Evolutionary conservation across 2,113 vertebrate species (phyloP).

Genomic region (Seriola rivoliana): DNA sequence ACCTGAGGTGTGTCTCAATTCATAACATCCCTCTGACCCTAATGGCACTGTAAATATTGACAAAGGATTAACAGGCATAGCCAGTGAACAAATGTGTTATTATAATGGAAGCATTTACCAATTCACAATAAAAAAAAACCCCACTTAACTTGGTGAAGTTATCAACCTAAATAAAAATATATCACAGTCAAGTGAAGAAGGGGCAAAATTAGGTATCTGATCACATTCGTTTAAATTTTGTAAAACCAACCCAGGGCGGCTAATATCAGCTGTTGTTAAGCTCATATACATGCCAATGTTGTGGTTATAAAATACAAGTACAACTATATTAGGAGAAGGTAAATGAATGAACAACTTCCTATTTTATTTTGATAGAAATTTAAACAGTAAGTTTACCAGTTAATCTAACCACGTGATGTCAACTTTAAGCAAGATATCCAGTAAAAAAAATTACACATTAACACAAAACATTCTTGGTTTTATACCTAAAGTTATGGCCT

Average conservation of each 20-base stretch:
- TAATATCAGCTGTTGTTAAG: not conserved
- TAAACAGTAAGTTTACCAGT: not conserved
- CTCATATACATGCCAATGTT: not conserved
- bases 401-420: not conserved
- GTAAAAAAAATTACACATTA: not conserved
- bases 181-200: not conserved
- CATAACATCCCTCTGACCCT: not conserved
- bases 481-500: not conserved
- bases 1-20: slow-evolving; percentile 11
- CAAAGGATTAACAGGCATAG: not conserved
- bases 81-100: not conserved
- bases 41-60: not conserved
- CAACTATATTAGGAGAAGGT: not conserved
- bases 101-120: not conserved
- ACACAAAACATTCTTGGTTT: not conserved
- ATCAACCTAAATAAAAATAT: not conserved
- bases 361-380: not conserved
- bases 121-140: not conserved
- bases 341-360: not conserved
- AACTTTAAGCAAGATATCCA: not conserved
- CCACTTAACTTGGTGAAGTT: not conserved
- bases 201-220: not conserved
- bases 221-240: not conserved
- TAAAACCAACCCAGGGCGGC: not conserved
- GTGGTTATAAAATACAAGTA: not conserved